These are phyloP conservation scores for Eufriesea mexicana DNA, from an alignment of 1,140 invertebrate species.

Conservation along the genomic window DNA sequence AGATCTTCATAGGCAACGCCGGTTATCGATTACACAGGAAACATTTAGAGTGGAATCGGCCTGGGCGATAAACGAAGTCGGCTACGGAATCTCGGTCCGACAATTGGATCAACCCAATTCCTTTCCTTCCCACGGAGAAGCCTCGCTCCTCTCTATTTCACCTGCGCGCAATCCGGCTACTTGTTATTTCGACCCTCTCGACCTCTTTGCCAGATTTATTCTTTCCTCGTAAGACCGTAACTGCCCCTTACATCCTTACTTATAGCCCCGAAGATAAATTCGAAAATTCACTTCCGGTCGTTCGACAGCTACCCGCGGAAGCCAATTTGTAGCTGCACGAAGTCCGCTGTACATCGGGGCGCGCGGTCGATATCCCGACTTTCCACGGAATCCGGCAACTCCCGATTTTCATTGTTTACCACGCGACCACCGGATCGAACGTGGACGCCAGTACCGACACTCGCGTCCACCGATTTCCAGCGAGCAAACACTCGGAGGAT, in stretches of 20 bases:
- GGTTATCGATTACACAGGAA: slow-evolving; percentile 3
- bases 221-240: neutral
- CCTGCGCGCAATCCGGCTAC: slow-evolving; percentile 17
- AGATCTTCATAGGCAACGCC: neutral
- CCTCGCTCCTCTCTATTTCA: slow-evolving; percentile 7
- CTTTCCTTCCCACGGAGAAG: neutral
- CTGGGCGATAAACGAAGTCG: neutral
- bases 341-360: too few relatives aligned
- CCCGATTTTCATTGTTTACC: slow-evolving; percentile 29
- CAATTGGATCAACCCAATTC: slow-evolving; percentile 18
- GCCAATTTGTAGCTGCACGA: slow-evolving; percentile 25
- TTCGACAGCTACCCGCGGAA: neutral
- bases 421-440: neutral
- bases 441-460: too few relatives aligned
- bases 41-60: neutral
- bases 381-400: neutral
- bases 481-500: neutral
- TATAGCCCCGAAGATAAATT: slow-evolving; percentile 5
- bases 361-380: neutral
- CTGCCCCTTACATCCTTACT: neutral
- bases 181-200: slow-evolving; percentile 7
- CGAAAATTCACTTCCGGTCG: slow-evolving; percentile 1
- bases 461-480: slow-evolving; percentile 5
- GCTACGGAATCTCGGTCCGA: neutral
- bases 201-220: slow-evolving; percentile 13